Evolutionary conservation across 2,888 invertebrate genomes (phyloP), one percentile per base, ranked within the genome.

Genomic region (Papilio gigon): DNA sequence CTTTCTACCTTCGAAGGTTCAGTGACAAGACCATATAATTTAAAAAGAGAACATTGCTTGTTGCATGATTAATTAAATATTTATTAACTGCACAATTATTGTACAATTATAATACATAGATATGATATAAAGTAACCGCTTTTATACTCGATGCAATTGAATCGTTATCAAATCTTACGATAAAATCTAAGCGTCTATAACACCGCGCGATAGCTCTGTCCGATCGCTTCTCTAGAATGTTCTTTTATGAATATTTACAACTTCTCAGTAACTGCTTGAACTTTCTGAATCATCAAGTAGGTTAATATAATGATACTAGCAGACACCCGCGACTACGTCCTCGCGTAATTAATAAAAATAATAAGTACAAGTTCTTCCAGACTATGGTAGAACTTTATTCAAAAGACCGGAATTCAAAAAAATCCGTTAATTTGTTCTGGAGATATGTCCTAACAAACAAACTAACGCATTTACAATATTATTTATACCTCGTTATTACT

Each of bases 201-300:
- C 22, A 25, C 60, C 67, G 50, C 17, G 17, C 25, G 63, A 68
- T 68, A 68, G 22, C 22, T 11, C 14, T 40, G 27, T 14, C 53
- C 37, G n/a, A 68, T 68, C 37, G 22, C 25, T 35, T 44, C 40
- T 67, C 68, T 44, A 64, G 68, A 68, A 68, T 27, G 35, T 68
- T 68, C 63, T 37, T 53, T 58, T 58, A 27, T 58, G 47, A 56
- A 68, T 47, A 56, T 44, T 58, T 25, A 61, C 50, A 3, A 20
- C 20, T 40, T 30, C 30, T 40, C 22, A 8, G 12, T 50, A 42
- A 6, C n/a, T 37, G 25, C n/a, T 20, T 37, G 25, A 64, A 50
- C 35, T 22, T 53, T 9, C 35, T 22, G 33, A 37, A 37, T 60
- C 35, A 60, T 60, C 37, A 40, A 22, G n/a, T 22, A 9, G 47